Percentiles rank a stretch among this genome's conserved stretches.
These are phyloP conservation scores for Dendroctonus ponderosae DNA, from an alignment of 1,140 invertebrate genomes.

Conservation along the genomic window DNA sequence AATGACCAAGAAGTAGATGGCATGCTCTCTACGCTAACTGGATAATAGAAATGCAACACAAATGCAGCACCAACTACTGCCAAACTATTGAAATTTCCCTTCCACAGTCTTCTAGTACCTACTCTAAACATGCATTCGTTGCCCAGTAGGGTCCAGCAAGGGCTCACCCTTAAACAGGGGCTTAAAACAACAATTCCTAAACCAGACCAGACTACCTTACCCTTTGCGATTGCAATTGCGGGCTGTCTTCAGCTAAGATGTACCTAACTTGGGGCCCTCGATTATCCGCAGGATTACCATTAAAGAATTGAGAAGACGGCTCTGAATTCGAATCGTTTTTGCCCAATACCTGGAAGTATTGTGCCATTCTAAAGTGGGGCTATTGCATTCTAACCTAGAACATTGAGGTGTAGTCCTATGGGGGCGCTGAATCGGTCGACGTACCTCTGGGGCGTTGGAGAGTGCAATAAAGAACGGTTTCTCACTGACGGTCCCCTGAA, in stretches of 20 bases:
- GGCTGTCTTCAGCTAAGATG: constrained; percentile 37
- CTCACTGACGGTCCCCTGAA: no score
- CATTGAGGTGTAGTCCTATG: no score
- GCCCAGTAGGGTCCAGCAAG: neutral
- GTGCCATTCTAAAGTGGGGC: constrained; percentile 44
- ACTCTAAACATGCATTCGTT: neutral
- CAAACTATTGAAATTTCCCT: no score
- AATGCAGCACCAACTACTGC: no score
- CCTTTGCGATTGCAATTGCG: constrained; percentile 40
- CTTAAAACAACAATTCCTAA: neutral
- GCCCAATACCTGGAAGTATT: constrained; percentile 49
- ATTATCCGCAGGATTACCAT: constrained; percentile 43
- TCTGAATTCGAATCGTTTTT: constrained; percentile 43
- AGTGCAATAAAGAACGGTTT: no score
- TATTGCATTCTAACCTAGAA: no score
- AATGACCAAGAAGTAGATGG: no score
- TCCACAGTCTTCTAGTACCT: neutral
- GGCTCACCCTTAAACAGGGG: neutral
- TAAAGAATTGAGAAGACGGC: constrained; percentile 42
- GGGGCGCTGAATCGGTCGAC: no score
- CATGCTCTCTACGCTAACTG: no score
- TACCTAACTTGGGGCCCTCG: constrained; percentile 38
- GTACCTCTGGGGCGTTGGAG: no score
- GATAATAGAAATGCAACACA: no score
- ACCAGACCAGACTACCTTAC: constrained; percentile 20